phyloP scores from a whole-genome alignment of 2,888 invertebrate species.

The Ceriagrion tenellum region DNA sequence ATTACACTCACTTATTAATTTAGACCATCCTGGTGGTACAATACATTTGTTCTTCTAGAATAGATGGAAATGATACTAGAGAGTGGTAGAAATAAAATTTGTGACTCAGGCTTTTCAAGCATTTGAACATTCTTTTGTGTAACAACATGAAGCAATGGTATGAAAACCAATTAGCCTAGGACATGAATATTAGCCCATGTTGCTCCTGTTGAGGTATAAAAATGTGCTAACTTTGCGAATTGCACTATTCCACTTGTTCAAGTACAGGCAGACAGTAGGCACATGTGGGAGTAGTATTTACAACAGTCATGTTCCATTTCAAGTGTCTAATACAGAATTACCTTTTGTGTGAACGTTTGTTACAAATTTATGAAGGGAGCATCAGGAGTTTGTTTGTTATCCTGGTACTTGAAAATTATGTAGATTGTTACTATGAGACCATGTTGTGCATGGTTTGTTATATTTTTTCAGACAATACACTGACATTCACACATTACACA shows the following conservation, averaged over 20 bases:
- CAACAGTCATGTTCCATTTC: conserved; percentile 68
- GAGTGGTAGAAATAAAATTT: conserved; percentile 61
- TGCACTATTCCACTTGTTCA: conserved; percentile 68
- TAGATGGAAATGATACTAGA: conserved; percentile 63
- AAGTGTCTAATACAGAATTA: conserved; percentile 66
- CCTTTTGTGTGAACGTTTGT: conserved; percentile 68
- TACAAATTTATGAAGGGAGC: conserved; percentile 68
- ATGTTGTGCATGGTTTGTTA: conserved; percentile 70
- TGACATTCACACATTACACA: conserved; percentile 56
- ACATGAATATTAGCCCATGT: conserved; percentile 67
- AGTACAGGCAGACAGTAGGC: conserved; percentile 65
- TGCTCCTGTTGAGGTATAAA: conserved; percentile 67
- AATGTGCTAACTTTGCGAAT: conserved; percentile 68
- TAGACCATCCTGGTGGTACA: conserved; percentile 68
- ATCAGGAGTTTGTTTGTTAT: conserved; percentile 69
- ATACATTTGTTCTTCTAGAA: conserved; percentile 68
- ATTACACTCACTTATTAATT: conserved; percentile 67
- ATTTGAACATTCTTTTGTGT: conserved; percentile 68
- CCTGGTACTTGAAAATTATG: conserved; percentile 68
- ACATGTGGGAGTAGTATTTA: conserved; percentile 67
- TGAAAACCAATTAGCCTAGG: conserved; percentile 67
- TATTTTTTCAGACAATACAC: conserved; percentile 69
- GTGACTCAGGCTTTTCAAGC: conserved; percentile 68
- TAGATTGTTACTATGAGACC: conserved; percentile 69
- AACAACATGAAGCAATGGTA: conserved; percentile 68